These are phyloP conservation scores for Butorides virescens DNA, from an alignment of 2,113 vertebrate genomes.

Conservation along the genomic window DNA sequence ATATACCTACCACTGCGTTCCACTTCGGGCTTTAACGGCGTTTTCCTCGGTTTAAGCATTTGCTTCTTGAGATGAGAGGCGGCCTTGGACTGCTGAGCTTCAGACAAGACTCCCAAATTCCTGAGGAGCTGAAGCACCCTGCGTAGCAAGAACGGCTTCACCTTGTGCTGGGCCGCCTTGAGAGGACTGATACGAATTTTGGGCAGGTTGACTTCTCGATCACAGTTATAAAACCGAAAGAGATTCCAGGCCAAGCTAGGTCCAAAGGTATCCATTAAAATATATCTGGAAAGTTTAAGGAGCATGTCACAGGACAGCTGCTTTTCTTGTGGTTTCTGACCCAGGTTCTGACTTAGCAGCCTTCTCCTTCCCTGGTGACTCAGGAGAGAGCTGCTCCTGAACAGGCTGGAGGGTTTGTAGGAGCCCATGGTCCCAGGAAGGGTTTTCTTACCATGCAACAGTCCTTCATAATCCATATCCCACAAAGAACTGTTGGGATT, in stretches of 20 bases:
- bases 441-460: not conserved
- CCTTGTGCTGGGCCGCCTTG: slow-evolving; percentile 8
- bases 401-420: not conserved
- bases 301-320: slow-evolving; percentile 5
- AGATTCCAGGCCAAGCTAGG: slow-evolving; percentile 29
- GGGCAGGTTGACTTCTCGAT: not conserved
- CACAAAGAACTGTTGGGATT: slow-evolving; percentile 17
- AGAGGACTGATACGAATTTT: not conserved
- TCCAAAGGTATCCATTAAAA: slow-evolving; percentile 24
- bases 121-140: not conserved
- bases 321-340: not conserved
- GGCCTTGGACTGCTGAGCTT: slow-evolving; percentile 8
- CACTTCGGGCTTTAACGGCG: not conserved
- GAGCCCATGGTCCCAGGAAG: not conserved
- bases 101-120: not conserved
- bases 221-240: slow-evolving; percentile 29
- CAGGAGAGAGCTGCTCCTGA: not conserved
- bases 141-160: not conserved
- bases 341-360: not conserved
- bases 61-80: slow-evolving; percentile 3
- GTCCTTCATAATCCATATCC: not conserved
- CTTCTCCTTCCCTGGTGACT: not conserved
- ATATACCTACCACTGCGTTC: slow-evolving; percentile 1
- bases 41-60: not conserved
- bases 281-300: slow-evolving; percentile 19